Conservation (phyloP, 2,113 vertebrate genomes). For the Oryctolagus cuniculus region DNA sequence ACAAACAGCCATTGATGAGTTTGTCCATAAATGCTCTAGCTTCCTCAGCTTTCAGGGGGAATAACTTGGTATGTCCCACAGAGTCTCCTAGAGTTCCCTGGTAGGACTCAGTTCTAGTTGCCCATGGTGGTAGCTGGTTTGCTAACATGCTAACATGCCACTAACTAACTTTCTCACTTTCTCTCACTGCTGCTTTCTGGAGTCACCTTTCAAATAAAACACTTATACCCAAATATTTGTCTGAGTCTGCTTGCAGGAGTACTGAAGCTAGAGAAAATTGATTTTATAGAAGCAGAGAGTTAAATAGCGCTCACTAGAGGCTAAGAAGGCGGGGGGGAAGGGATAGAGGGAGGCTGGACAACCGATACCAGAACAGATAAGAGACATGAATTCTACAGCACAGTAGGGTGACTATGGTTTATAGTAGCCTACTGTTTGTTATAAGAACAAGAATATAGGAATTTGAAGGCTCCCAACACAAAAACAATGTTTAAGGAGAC, state of each 20-base stretch:
- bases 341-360: too few species aligned
- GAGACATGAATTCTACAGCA: too few species aligned
- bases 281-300: too few species aligned
- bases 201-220: conserved; percentile 28
- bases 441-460: too few species aligned
- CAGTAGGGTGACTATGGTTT: too few species aligned
- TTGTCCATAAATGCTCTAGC: not conserved
- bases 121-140: not conserved
- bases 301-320: too few species aligned
- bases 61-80: not conserved
- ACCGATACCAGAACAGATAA: too few species aligned
- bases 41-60: not conserved
- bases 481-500: too few species aligned
- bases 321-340: too few species aligned
- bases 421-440: too few species aligned
- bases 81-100: not conserved
- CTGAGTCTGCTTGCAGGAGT: conserved; percentile 25
- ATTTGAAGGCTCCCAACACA: too few species aligned
- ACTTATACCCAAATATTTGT: not conserved
- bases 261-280: not conserved
- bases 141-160: not conserved
- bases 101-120: not conserved
- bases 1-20: not conserved
- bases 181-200: conserved; percentile 16
- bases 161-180: conserved; percentile 39